These are phyloP conservation scores for Fulica atra DNA, from an alignment of 2,113 vertebrate species.

Conservation along the genomic window DNA sequence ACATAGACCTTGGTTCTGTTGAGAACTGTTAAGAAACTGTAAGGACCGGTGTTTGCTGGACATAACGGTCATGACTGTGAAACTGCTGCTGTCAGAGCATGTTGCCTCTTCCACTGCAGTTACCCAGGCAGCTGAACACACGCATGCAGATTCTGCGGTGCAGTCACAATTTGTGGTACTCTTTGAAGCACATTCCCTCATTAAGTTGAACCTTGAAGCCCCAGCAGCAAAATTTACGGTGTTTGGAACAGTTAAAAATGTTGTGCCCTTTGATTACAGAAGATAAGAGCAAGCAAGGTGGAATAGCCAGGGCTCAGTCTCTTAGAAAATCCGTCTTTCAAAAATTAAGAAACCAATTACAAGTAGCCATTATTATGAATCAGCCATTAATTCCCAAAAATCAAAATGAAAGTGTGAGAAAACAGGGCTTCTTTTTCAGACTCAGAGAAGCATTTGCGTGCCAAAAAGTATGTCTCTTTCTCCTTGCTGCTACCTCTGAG, in stretches of 20 bases:
- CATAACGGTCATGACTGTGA: neutral
- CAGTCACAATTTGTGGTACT: rapidly evolving
- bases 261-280: neutral
- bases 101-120: neutral
- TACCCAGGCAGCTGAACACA: neutral
- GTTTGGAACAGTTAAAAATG: neutral
- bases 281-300: neutral
- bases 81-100: rapidly evolving
- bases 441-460: neutral
- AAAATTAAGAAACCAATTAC: neutral
- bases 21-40: neutral
- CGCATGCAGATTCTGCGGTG: neutral
- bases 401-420: neutral
- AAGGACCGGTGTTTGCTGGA: neutral
- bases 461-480: neutral
- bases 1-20: neutral
- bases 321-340: neutral
- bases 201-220: neutral
- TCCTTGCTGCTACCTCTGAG: neutral
- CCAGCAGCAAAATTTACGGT: neutral
- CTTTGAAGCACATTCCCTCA: neutral
- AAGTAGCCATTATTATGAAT: neutral
- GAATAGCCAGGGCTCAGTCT: neutral
- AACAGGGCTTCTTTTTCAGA: neutral
- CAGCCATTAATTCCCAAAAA: neutral